Evolutionary conservation across 2,113 vertebrate genomes (phyloP).

Genomic region (Salvator merianae): DNA sequence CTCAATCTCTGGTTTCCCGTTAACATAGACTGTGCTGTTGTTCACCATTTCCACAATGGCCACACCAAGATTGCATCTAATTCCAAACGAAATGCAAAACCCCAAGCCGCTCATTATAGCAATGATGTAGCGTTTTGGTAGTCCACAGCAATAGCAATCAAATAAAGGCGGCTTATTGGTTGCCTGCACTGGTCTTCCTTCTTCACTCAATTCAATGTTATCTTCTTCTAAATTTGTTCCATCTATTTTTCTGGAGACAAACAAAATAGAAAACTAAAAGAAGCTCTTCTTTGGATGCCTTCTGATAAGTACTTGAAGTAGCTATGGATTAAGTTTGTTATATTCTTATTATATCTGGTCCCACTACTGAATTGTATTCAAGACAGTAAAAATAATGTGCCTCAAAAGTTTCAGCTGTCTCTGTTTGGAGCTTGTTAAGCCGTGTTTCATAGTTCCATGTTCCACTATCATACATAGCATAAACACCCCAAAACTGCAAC

Average conservation of each 20-base stretch:
- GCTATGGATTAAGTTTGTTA: neutral
- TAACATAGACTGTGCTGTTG: constrained; percentile 90
- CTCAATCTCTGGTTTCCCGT: constrained; percentile 91
- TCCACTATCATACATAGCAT: no score
- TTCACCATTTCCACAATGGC: constrained; percentile 99
- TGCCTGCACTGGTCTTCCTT: constrained; percentile 80
- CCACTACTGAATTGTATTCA: neutral
- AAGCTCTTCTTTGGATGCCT: neutral
- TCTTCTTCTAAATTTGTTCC: constrained; percentile 83
- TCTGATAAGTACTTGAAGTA: neutral
- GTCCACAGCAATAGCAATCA: constrained; percentile 86
- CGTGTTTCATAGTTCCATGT: no score
- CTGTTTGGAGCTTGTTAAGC: no score
- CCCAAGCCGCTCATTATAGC: constrained; percentile 95
- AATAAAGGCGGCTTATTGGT: constrained; percentile 61
- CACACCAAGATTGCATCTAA: constrained; percentile 95
- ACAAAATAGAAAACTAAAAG: neutral
- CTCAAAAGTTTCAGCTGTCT: no score
- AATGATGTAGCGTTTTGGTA: constrained; percentile 96
- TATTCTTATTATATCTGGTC: rapidly evolving
- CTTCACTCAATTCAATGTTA: constrained; percentile 86
- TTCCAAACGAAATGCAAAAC: constrained; percentile 99
- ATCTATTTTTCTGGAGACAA: constrained; percentile 85
- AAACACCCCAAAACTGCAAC: no score
- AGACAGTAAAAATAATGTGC: no score